Evolutionary conservation across 2,113 vertebrate genomes (phyloP).

Genomic region (Camelus dromedarius): DNA sequence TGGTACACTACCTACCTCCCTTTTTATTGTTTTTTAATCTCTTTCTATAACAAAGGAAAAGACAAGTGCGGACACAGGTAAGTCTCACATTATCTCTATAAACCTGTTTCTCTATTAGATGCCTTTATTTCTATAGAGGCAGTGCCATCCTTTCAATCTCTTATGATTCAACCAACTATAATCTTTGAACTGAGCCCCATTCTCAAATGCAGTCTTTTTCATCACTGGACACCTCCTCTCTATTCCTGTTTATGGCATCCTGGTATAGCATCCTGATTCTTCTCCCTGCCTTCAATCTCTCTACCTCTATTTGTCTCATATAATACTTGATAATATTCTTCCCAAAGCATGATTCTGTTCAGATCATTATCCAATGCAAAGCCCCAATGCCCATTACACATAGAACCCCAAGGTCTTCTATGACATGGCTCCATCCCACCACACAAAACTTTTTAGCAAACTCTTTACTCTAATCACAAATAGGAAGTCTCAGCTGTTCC

Average conservation of each 20-base stretch:
- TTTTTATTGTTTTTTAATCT: background rate
- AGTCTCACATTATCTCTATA: background rate
- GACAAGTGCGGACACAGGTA: background rate
- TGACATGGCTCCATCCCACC: background rate
- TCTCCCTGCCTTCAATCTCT: background rate
- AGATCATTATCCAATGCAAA: background rate
- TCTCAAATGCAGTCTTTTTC: background rate
- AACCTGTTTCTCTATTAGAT: constrained; percentile 1
- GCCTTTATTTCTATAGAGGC: background rate
- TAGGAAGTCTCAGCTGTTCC: background rate
- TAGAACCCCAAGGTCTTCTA: background rate
- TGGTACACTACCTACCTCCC: background rate
- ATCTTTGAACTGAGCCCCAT: background rate
- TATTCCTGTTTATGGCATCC: background rate
- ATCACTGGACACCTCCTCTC: background rate
- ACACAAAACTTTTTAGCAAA: background rate
- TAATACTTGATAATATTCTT: background rate
- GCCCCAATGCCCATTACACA: background rate
- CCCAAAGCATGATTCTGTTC: background rate
- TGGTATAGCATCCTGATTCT: background rate
- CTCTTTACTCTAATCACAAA: background rate
- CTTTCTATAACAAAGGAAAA: background rate
- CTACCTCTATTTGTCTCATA: background rate
- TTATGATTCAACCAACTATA: background rate
- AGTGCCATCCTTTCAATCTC: background rate